A percentile compares a stretch with the other conserved stretches of the same genome.
phyloP scores from a whole-genome alignment of 2,888 invertebrate species.

The Drosophila stalkeri region DNA sequence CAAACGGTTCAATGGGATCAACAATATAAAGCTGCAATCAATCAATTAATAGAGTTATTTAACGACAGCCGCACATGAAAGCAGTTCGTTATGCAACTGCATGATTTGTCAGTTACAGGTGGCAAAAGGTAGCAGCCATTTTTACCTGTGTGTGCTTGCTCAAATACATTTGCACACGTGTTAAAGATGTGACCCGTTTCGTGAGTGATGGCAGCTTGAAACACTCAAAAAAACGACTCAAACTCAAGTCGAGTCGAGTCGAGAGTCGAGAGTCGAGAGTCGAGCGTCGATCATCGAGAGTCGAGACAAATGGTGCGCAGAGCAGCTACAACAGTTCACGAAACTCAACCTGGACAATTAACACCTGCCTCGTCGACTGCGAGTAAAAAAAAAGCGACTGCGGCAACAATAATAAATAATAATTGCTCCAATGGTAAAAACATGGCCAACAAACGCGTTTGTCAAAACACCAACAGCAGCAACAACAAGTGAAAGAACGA shows the following conservation, averaged over 20 bases:
- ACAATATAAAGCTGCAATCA: constrained; percentile 6
- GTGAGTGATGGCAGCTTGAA: constrained; percentile 31
- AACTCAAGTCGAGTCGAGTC: constrained; percentile 4
- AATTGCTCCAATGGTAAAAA: constrained; percentile 72
- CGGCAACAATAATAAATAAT: constrained; percentile 75
- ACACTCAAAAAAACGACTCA: constrained; percentile 12
- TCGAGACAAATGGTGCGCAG: neutral
- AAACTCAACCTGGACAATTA: constrained; percentile 59
- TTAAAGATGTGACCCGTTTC: constrained; percentile 33
- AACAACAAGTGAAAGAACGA: constrained; percentile 37
- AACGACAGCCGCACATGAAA: constrained; percentile 3
- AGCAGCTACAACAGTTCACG: constrained; percentile 10
- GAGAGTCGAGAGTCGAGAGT: neutral
- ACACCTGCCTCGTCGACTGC: constrained; percentile 69
- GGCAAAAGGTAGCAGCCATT: constrained; percentile 33
- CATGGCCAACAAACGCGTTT: constrained; percentile 78
- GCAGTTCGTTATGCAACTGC: constrained; percentile 18
- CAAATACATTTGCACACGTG: constrained; percentile 11
- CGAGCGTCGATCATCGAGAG: no score
- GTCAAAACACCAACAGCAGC: constrained; percentile 56
- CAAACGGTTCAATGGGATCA: neutral
- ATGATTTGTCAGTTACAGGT: constrained; percentile 16
- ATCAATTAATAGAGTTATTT: constrained; percentile 50
- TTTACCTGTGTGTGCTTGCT: neutral
- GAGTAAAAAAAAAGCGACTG: constrained; percentile 33